Evolutionary conservation across 2,888 invertebrate genomes (phyloP).

Genomic region (Epirrhoe alternata): DNA sequence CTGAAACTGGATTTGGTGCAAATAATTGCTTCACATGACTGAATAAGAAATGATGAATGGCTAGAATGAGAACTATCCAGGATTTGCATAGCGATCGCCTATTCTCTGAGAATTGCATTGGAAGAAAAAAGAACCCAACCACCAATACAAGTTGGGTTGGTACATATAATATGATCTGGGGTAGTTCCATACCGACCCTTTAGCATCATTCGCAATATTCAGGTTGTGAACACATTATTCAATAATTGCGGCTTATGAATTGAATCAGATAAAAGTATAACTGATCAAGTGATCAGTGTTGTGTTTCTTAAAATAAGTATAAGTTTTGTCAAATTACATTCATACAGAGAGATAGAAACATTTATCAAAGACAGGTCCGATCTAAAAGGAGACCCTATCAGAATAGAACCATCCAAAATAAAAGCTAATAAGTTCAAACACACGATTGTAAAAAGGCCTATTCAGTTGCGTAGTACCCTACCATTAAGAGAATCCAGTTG

Average conservation of each 20-base stretch:
- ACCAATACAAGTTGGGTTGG: not conserved
- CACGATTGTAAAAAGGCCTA: conserved; percentile 74
- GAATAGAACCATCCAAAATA: conserved; percentile 73
- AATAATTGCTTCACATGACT: conserved; percentile 29
- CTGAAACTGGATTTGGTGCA: conserved; percentile 38
- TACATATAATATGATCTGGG: too few relatives aligned
- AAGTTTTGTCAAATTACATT: not conserved
- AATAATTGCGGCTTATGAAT: too few relatives aligned
- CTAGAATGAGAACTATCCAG: conserved; percentile 15
- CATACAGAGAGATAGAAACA: not conserved
- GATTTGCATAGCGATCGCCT: conserved; percentile 20
- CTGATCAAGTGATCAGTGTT: not conserved
- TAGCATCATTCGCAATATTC: not conserved
- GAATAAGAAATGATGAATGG: conserved; percentile 20
- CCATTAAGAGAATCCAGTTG: conserved; percentile 81
- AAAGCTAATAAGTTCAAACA: conserved; percentile 80
- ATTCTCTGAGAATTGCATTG: conserved; percentile 17
- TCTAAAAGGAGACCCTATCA: conserved; percentile 56
- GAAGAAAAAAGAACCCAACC: not conserved
- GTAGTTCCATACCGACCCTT: too few relatives aligned
- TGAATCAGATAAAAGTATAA: too few relatives aligned
- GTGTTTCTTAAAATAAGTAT: not conserved
- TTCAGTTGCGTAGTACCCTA: conserved; percentile 73
- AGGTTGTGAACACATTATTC: not conserved
- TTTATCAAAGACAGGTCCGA: conserved; percentile 25